Base-by-base conservation (phyloP, 2,888 invertebrate genomes). In the Scaptomyza reducta region DNA sequence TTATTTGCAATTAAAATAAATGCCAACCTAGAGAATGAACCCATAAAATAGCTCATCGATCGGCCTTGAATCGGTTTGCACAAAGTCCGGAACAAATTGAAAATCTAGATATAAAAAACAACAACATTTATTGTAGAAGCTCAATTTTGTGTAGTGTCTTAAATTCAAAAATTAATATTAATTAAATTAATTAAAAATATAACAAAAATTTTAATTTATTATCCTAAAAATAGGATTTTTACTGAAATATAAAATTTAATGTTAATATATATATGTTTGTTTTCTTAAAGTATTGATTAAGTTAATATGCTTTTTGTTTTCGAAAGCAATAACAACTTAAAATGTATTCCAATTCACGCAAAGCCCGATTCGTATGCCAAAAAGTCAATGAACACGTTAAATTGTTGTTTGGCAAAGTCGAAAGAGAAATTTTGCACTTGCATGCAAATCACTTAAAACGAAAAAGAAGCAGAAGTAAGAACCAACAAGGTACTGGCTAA, bases 361-460 rank as follows among this genome's bases (percentile, higher is more conserved):
- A 42, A 63, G 54, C 64, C 46, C 29, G 35, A 45, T 49, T 42
- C 53, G 59, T 47, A 50, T 60, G 70, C 64, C 59, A 73, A 69
- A 60, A 61, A 65, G 54, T 51, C 66, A 65, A 46, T 55, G 60
- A 25, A 31, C 40, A 49, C 45, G 49, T 56, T 33, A 18, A 56
- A 49, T 65, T 55, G 49, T 18, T 40, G 47, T 42, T 14, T 18
- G 14, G 42, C 73, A 63, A 59, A 68, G 68, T 68, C 56, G 35
- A 70, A 53, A 64, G 46, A 57, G 70, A 70, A 70, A 74, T 69
- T 69, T 44, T 51, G 64, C 70, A 60, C 70, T 63, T 44, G 42
- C 45, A 74, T 70, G 74, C 70, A 64, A 74, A 64, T 47, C 53
- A 56, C 53, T 14, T 42, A 16, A 1, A 47, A 62, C 38, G 53